Evolutionary conservation across 2,888 invertebrate species (phyloP).

Genomic region (Synergus itoensis): DNA sequence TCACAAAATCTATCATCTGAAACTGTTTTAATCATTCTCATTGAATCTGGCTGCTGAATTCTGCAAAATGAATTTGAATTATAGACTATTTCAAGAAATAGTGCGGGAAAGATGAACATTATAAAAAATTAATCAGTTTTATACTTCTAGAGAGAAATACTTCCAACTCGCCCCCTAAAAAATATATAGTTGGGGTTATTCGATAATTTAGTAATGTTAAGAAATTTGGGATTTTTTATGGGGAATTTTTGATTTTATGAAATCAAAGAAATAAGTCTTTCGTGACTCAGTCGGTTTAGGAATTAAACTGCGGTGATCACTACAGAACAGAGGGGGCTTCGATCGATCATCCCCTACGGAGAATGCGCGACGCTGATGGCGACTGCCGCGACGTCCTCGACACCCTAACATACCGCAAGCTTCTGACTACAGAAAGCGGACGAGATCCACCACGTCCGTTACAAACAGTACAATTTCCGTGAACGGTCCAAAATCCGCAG

Average conservation of each 20-base stretch:
- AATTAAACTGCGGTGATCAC: not conserved
- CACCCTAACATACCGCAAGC: slow-evolving; percentile 50
- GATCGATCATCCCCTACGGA: slow-evolving; percentile 52
- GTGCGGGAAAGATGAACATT: no score
- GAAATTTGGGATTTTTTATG: no score
- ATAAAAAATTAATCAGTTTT: no score
- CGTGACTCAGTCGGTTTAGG: slow-evolving; percentile 9
- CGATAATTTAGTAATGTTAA: no score
- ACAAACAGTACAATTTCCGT: not conserved
- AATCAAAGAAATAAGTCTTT: not conserved
- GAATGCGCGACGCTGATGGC: slow-evolving; percentile 56
- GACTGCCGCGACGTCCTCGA: slow-evolving; percentile 55
- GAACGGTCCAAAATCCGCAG: not conserved
- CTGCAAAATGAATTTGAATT: no score
- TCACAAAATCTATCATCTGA: no score
- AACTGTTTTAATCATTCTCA: no score
- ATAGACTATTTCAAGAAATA: no score
- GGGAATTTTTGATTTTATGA: not conserved
- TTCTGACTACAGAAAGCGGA: slow-evolving; percentile 45
- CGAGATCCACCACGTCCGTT: slow-evolving; percentile 45
- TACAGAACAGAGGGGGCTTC: slow-evolving; percentile 24
- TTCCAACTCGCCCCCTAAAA: no score
- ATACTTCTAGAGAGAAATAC: no score
- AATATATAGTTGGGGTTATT: no score
- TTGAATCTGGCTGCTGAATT: no score